Evolutionary conservation across 2,797 vertebrate genomes (phyloP), one percentile per base, ranked within the genome.

Genomic region (Eleutherodactylus coqui): DNA sequence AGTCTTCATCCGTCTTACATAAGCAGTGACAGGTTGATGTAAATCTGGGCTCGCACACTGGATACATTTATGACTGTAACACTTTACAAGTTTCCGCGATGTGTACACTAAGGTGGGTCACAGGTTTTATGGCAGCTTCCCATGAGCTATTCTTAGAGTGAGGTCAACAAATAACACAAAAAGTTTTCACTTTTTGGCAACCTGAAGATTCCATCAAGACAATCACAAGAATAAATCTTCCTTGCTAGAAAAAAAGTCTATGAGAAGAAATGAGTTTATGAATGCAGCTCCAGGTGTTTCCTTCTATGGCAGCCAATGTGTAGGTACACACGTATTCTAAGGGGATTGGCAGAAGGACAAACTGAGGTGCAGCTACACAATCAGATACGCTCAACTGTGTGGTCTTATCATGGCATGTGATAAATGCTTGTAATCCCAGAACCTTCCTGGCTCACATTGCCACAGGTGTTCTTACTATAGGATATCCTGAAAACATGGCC

Each of bases 251-350:
- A n/a, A 10, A 41, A 53, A 36, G 62, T 62, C 16, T 64, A 49
- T 70, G 36, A 41, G 17, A n/a, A 38, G 43, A 60, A 55, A 62
- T 58, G 16, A 70, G 4, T 85, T 17, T 29, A 34, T 86, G 41
- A 86, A 86, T 86, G 78, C 4, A 21, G 27, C 13, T 70, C 86
- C 86, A 87, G 86, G 86, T 87, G 86, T 84, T 87, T 87, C 81
- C 79, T 32, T 79, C 67, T 43, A 16, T 51, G 27, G 64, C 27
- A 70, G 55, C 67, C 2, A 53, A n/a, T 34, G 51, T 24, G 76
- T 77, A 76, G 70, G 69, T 76, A 67, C 70, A 64, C 69, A 75
- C 69, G 32, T 67, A 58, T 62, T 83, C 51, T 29, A 43, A 78
- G 38, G 82, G 78, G 85, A 87, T 29, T 87, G 80, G 75, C 80